Percentiles rank a stretch among this genome's conserved stretches.
Evolutionary conservation across 2,888 invertebrate genomes (phyloP).

Genomic region (Agriopis leucophaearia): DNA sequence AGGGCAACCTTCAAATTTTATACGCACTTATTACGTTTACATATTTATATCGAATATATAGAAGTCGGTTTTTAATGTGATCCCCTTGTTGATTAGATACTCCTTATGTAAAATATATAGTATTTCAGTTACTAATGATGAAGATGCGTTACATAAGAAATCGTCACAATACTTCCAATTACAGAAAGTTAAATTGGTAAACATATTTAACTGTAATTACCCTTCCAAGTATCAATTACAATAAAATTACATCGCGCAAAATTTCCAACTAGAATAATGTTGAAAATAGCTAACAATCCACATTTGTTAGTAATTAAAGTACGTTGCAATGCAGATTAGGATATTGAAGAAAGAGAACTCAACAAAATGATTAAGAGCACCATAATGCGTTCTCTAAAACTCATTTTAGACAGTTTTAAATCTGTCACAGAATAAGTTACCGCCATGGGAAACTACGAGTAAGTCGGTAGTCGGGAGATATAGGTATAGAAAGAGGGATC

Average conservation of each 20-base stretch:
- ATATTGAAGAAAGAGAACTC: constrained; percentile 1
- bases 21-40: no score
- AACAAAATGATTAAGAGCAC: neutral
- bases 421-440: neutral
- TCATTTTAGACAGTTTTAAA: no score
- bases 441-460: no score
- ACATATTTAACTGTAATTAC: constrained; percentile 14
- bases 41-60: no score
- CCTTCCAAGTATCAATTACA: constrained; percentile 40
- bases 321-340: constrained; percentile 40
- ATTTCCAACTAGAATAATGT: constrained; percentile 36
- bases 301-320: constrained; percentile 57
- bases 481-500: no score
- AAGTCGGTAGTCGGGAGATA: no score
- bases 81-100: no score
- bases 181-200: constrained; percentile 21
- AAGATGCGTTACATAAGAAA: constrained; percentile 17
- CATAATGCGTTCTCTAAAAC: neutral
- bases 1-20: no score
- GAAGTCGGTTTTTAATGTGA: no score
- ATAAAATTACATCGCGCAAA: constrained; percentile 27
- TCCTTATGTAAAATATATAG: neutral
- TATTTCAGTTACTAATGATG: neutral
- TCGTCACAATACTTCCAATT: constrained; percentile 9
- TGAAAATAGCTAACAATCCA: constrained; percentile 40